A percentile compares a stretch with the other conserved stretches of the same genome.
Evolutionary conservation across 2,888 invertebrate genomes (phyloP).

Genomic region (Listrodromus nycthemerus): DNA sequence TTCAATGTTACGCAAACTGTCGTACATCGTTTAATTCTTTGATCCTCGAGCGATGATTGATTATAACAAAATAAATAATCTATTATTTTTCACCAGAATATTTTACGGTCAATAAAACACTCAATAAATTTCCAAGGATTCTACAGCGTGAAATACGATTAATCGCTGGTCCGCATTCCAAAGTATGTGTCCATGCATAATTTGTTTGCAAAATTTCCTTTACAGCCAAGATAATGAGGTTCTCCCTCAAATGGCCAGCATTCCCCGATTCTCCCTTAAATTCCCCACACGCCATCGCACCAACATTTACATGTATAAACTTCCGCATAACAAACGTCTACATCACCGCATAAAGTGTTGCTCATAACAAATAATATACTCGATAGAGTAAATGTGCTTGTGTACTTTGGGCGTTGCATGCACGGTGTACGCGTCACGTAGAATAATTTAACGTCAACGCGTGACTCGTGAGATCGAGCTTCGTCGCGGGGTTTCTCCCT

Average conservation of each 20-base stretch:
- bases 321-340: constrained; percentile 39
- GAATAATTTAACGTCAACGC: constrained; percentile 63
- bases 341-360: constrained; percentile 13
- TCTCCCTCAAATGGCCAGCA: neutral
- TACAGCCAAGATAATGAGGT: neutral
- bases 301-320: constrained; percentile 11
- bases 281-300: neutral
- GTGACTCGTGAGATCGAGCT: constrained; percentile 48
- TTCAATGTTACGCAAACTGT: neutral
- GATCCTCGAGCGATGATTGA: neutral
- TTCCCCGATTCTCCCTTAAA: neutral
- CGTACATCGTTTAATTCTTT: neutral
- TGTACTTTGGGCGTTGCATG: constrained; percentile 32
- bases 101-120: no score
- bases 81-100: no score
- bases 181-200: no score
- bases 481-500: constrained; percentile 28
- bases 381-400: neutral
- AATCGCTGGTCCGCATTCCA: no score
- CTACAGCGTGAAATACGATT: no score
- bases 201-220: neutral
- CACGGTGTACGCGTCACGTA: constrained; percentile 40
- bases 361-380: neutral
- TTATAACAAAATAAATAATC: neutral
- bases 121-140: no score